Evolutionary conservation across 2,888 invertebrate genomes (phyloP).

Genomic region (Stenichneumon culpator): DNA sequence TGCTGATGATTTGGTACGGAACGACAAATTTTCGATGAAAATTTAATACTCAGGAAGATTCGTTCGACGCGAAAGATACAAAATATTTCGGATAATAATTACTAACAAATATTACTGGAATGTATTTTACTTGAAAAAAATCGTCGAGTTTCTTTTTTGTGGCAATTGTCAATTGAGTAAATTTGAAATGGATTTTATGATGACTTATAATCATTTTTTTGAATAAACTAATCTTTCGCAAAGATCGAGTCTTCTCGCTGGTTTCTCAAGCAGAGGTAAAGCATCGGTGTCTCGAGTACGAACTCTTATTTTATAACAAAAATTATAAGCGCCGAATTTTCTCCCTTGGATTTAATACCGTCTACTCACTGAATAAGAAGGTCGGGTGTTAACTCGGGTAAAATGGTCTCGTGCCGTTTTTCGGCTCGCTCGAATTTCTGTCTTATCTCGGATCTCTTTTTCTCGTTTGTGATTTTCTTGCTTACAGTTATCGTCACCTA

Average conservation of each 20-base stretch:
- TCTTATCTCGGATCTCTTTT: constrained; percentile 25
- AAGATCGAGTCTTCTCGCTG: constrained; percentile 14
- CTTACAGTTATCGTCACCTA: constrained; percentile 4
- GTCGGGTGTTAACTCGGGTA: constrained; percentile 11
- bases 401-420: constrained; percentile 37
- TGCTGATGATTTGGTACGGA: not conserved
- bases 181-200: not conserved
- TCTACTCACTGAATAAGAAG: constrained; percentile 50
- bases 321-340: constrained; percentile 13
- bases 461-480: constrained; percentile 8
- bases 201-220: not conserved
- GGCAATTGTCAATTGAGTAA: not conserved
- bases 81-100: not conserved
- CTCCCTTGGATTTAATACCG: constrained; percentile 30
- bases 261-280: constrained; percentile 6
- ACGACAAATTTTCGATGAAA: not conserved
- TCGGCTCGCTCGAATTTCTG: constrained; percentile 22
- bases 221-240: not conserved
- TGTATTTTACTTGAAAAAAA: not conserved
- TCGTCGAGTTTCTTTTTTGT: not conserved
- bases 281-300: not conserved
- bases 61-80: not conserved
- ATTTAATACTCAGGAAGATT: not conserved
- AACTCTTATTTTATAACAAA: constrained; percentile 5
- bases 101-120: not conserved